Evolutionary conservation across 1,140 invertebrate species (phyloP), one percentile per base, ranked within the genome.

Genomic region (Ceratosolen fusciceps): DNA sequence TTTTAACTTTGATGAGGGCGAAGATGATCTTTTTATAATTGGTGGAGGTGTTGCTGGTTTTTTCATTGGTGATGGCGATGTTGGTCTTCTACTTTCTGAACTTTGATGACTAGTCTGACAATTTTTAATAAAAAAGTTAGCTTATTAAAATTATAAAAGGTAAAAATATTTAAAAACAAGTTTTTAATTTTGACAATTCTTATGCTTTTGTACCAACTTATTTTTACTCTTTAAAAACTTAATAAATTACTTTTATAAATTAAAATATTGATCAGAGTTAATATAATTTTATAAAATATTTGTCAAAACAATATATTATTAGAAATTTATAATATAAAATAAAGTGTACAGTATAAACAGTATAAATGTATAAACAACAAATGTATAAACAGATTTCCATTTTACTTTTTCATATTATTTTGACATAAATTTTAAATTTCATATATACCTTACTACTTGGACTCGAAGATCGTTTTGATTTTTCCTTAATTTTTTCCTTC

Each of bases 401-500:
- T n/a, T n/a, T n/a, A n/a, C n/a, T n/a, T n/a, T n/a, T 43, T 43
- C 12, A 43, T 12, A 43, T 12, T 2, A 54, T 12, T 19, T 24
- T 54, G 4, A 54, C 21, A n/a, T n/a, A 54, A 70, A 70, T 14
- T 70, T 31, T 54, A n/a, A n/a, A n/a, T 71, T 10, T 21, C 37
- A 54, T 26, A 60, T 19, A 60, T 80, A 77, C 74, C 75, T 86
- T 90, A 56, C 82, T 86, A 10, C 24, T 80, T 49, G 93, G 93
- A 85, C 93, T 94, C 12, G 90, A 79, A 71, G 92, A 90, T 74
- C 91, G 89, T 82, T 94, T 94, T n/a, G 92, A 92, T 87, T 93
- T 93, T 19, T 94, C 93, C 83, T 93, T 92, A 56, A 84, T 88
- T 26, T 91, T 91, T 1, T 93, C 93, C 78, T 90, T 89, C 26